Evolutionary conservation across 2,113 vertebrate species (phyloP).

Genomic region (Lipotes vexillifer): DNA sequence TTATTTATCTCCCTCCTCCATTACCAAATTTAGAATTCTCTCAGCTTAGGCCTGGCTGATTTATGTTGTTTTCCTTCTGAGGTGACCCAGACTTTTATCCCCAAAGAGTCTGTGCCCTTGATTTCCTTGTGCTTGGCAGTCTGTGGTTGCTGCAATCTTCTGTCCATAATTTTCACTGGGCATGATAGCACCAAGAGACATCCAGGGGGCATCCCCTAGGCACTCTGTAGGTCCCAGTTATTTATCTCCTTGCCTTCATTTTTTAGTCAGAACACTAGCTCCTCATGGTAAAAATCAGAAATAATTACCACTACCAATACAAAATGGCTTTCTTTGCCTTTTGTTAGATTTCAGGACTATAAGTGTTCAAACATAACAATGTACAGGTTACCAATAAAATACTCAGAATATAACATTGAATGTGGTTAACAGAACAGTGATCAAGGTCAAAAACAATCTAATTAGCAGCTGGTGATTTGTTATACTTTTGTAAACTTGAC

Average conservation of each 20-base stretch:
- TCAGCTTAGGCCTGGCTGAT: background rate
- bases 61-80: background rate
- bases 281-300: background rate
- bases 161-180: background rate
- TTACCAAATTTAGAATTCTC: background rate
- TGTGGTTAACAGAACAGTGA: background rate
- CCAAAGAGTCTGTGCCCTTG: background rate
- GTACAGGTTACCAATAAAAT: background rate
- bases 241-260: background rate
- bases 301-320: background rate
- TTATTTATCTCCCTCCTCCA: background rate
- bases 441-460: background rate
- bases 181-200: background rate
- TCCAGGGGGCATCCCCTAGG: background rate
- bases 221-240: background rate
- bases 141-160: background rate
- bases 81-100: background rate
- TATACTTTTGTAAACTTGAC: background rate
- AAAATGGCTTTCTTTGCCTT: background rate
- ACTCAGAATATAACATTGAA: background rate
- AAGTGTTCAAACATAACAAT: background rate
- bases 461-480: background rate
- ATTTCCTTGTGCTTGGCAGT: background rate
- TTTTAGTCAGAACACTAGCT: background rate
- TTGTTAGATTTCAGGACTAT: background rate